Evolutionary conservation across 2,797 vertebrate species (phyloP), one percentile per base, ranked within the genome.

Genomic region (Falco berigora): DNA sequence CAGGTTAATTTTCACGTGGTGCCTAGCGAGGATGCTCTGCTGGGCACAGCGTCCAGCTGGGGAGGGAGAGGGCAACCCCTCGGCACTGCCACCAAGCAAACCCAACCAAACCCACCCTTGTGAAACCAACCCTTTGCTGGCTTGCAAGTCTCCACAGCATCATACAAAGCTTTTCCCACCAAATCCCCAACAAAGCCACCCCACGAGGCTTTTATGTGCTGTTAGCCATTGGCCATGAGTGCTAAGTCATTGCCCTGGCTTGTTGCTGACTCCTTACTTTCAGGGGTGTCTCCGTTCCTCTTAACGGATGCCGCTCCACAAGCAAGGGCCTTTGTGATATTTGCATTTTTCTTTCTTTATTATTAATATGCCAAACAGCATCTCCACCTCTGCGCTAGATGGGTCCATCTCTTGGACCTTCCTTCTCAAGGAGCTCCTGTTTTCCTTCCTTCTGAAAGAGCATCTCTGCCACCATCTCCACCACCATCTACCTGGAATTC

Each of bases 151-250:
- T 28, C 34, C 4, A 3, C 3, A 5, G 44, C 15, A 4, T 47
- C 55, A 52, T 61, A 25, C 6, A 5, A 25, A 16, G 56, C 23
- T 2, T 25, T 74, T 59, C 27, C 30, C 78, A 47, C 46, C 62
- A 9, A 23, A 69, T 30, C 8, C 56, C 36, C 50, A 20, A 9
- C 13, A 8, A 16, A 85, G 49, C 3, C 19, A 38, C 25, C 23
- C 56, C 4, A 0, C 0, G 2, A 52, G 44, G 10, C 46, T 44
- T 42, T 74, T 10, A 42, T 2, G 0, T 12, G 14, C n/a, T 3
- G 0, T 8, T 55, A 40, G 15, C 40, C 15, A 23, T 23, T 2
- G 2, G 23, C 49, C 42, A 9, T 1, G 1, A n/a, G 34, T 3
- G 28, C 50, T n/a, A 28, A 84, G 36, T 14, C 12, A 12, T 3